These are phyloP conservation scores for Athalia circularis DNA, from an alignment of 2,888 invertebrate species.

Conservation along the genomic window DNA sequence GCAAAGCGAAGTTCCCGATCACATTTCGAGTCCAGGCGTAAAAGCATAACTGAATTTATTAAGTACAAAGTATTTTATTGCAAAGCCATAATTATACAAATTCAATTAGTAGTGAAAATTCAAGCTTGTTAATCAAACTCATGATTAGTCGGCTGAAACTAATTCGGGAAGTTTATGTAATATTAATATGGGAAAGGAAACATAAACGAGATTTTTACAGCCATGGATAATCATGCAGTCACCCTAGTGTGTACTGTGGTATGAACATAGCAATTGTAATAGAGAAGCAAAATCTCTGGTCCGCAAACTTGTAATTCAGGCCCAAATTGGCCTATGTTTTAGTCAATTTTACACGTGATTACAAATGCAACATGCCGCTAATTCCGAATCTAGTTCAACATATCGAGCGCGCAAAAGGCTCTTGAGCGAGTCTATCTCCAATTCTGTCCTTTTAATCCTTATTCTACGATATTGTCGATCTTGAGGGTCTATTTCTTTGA, in stretches of 20 bases:
- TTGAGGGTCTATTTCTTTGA: neutral
- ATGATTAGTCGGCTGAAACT: too few relatives aligned
- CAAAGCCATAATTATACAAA: neutral
- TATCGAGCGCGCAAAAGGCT: neutral
- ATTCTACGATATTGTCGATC: neutral
- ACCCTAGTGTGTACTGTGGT: neutral
- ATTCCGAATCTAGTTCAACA: too few relatives aligned
- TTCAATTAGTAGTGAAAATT: neutral
- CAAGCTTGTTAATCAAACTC: neutral
- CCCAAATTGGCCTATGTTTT: too few relatives aligned
- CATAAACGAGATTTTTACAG: neutral
- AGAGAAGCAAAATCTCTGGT: slow-evolving; percentile 6
- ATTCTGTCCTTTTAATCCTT: neutral
- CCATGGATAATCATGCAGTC: neutral
- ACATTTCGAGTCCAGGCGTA: neutral
- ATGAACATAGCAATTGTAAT: slow-evolving; percentile 17
- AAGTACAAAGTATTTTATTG: neutral
- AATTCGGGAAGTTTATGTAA: too few relatives aligned
- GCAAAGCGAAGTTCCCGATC: slow-evolving; percentile 4
- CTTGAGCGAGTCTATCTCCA: neutral
- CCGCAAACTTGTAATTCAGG: neutral
- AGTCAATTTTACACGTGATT: too few relatives aligned
- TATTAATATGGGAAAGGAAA: neutral
- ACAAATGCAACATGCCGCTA: too few relatives aligned
- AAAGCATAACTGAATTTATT: slow-evolving; percentile 1